Conservation (phyloP, 1,140 invertebrate species). For the Aphelinus certus region DNA sequence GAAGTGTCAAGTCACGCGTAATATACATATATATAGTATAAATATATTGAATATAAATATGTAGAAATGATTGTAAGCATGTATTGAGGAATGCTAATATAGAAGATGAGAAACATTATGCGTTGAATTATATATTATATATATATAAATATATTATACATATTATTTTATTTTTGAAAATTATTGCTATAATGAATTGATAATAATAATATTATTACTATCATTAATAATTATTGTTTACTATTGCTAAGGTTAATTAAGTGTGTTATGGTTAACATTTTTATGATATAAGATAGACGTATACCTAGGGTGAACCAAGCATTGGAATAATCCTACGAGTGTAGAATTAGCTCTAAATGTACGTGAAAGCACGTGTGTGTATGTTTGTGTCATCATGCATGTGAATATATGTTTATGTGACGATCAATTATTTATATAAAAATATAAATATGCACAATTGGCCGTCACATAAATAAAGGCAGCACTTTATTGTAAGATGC, state of each 20-base stretch:
- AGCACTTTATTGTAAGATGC: conserved; percentile 9
- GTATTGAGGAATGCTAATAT: conserved; percentile 7
- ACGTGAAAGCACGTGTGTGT: neutral
- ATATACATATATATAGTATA: conserved; percentile 26
- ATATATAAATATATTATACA: conserved; percentile 41
- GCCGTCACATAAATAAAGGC: neutral
- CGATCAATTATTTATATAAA: neutral
- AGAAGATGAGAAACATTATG: conserved; percentile 5
- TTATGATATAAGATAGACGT: conserved; percentile 33
- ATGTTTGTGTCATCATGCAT: neutral
- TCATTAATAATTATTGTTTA: neutral
- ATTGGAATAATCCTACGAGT: neutral
- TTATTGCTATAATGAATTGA: conserved; percentile 3
- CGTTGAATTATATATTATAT: conserved; percentile 36
- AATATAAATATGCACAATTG: neutral
- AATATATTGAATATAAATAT: conserved; percentile 7
- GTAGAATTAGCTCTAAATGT: neutral
- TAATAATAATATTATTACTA: conserved; percentile 16
- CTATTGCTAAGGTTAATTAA: conserved; percentile 7
- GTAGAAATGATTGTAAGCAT: conserved; percentile 12
- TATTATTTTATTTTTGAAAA: conserved; percentile 32
- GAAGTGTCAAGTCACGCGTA: conserved; percentile 48
- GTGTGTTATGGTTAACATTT: no score
- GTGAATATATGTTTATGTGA: neutral
- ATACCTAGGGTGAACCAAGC: conserved; percentile 17